Evolutionary conservation across 30 jellyfish, hydroid and myxozoan species (phyloP).

Genomic region (Cassiopea andromeda): DNA sequence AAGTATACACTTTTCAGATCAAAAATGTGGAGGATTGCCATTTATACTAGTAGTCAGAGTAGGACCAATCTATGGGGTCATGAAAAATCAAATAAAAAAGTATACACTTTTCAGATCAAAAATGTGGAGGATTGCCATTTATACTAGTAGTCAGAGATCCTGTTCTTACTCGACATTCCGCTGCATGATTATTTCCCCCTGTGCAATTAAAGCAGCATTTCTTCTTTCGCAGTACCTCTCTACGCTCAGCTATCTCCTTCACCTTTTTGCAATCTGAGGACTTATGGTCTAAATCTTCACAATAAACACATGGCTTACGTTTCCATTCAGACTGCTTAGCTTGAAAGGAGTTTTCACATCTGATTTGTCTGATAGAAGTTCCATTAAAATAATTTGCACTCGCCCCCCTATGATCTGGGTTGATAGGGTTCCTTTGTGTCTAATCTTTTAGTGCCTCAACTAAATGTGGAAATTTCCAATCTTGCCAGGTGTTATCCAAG

Average conservation of each 20-base stretch:
- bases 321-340: constrained; percentile 30
- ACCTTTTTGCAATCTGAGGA: constrained; percentile 35
- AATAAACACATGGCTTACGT: constrained; percentile 33
- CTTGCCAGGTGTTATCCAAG: constrained; percentile 48
- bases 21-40: too few relatives aligned
- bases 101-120: too few relatives aligned
- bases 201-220: constrained; percentile 9
- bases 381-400: constrained; percentile 8
- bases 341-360: constrained; percentile 25
- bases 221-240: constrained; percentile 37
- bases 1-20: too few relatives aligned
- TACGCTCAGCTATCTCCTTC: constrained; percentile 29
- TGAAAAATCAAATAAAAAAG: too few relatives aligned
- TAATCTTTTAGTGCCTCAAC: constrained; percentile 47
- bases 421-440: constrained; percentile 61
- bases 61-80: too few relatives aligned
- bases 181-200: constrained; percentile 8
- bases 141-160: background rate
- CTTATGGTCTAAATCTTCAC: constrained; percentile 60
- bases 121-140: too few relatives aligned
- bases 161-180: constrained; percentile 14
- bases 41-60: too few relatives aligned
- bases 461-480: constrained; percentile 45
- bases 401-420: constrained; percentile 28
- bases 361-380: background rate